These are phyloP conservation scores for Spizella passerina DNA, from an alignment of 2,797 vertebrate species.

Conservation along the genomic window DNA sequence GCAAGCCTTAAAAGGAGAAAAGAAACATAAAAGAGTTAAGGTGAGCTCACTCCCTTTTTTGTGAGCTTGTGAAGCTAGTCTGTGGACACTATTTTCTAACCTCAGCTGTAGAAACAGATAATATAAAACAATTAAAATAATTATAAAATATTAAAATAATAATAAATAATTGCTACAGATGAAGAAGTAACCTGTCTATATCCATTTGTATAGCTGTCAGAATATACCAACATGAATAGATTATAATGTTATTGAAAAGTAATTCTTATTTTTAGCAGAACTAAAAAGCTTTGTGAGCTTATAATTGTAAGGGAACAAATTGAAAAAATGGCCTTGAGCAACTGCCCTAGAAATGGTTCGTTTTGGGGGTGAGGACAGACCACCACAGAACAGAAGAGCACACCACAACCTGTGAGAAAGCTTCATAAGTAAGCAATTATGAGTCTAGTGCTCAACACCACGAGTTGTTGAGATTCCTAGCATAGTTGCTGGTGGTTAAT, in stretches of 20 bases:
- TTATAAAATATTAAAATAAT: background rate
- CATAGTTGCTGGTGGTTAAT: background rate
- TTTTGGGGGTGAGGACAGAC: background rate
- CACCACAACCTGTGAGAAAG: background rate
- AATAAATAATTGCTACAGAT: background rate
- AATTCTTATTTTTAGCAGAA: background rate
- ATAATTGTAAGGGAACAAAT: background rate
- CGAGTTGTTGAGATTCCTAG: background rate
- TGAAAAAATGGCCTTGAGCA: background rate
- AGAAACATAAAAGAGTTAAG: background rate
- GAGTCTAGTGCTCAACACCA: background rate
- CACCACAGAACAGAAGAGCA: background rate
- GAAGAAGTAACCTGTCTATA: background rate
- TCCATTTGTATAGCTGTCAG: background rate
- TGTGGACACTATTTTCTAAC: background rate
- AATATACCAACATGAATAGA: background rate
- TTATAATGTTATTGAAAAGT: background rate
- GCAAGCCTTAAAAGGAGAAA: background rate
- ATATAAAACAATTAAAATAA: background rate
- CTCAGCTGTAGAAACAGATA: background rate
- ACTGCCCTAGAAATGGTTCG: background rate
- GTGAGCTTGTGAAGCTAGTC: background rate
- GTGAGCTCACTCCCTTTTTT: background rate
- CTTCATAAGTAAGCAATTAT: background rate
- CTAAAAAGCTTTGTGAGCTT: background rate